Evolutionary conservation across 2,888 invertebrate species (phyloP).

Genomic region (Hemaris fuciformis): DNA sequence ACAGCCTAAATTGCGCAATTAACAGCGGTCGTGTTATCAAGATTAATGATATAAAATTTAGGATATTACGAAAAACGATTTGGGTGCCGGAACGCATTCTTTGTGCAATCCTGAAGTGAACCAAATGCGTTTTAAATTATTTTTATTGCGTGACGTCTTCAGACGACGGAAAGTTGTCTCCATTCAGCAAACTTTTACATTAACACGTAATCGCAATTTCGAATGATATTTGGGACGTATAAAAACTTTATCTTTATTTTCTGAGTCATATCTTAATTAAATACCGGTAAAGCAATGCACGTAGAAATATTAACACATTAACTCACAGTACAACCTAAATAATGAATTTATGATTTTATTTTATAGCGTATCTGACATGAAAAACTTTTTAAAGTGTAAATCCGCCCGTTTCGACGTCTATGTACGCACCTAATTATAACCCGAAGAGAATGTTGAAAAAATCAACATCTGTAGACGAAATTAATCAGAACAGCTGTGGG

Average conservation of each 20-base stretch:
- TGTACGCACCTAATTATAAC: slow-evolving; percentile 48
- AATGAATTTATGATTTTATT: slow-evolving; percentile 14
- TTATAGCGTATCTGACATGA: slow-evolving; percentile 22
- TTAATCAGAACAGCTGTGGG: slow-evolving; percentile 65
- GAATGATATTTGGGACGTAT: too few relatives aligned
- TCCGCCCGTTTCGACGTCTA: slow-evolving; percentile 33
- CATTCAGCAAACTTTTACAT: too few relatives aligned
- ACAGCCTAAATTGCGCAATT: slow-evolving; percentile 21
- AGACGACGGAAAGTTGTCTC: background rate
- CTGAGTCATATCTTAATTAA: background rate
- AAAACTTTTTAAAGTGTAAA: slow-evolving; percentile 32
- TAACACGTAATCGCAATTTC: too few relatives aligned
- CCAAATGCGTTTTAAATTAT: slow-evolving; percentile 9
- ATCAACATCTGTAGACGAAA: slow-evolving; percentile 54
- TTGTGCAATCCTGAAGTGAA: slow-evolving; percentile 1
- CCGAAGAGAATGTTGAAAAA: slow-evolving; percentile 44
- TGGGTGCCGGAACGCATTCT: slow-evolving; percentile 8
- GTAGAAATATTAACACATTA: background rate
- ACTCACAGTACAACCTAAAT: background rate
- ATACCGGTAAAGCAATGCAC: background rate
- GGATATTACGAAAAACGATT: background rate
- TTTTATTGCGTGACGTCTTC: background rate
- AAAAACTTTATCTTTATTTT: background rate
- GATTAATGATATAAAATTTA: slow-evolving; percentile 8
- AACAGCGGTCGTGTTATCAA: slow-evolving; percentile 13